A percentile compares a stretch with the other conserved stretches of the same genome.
Conservation (phyloP, 2,888 invertebrate genomes). For the Baccha elongata region DNA sequence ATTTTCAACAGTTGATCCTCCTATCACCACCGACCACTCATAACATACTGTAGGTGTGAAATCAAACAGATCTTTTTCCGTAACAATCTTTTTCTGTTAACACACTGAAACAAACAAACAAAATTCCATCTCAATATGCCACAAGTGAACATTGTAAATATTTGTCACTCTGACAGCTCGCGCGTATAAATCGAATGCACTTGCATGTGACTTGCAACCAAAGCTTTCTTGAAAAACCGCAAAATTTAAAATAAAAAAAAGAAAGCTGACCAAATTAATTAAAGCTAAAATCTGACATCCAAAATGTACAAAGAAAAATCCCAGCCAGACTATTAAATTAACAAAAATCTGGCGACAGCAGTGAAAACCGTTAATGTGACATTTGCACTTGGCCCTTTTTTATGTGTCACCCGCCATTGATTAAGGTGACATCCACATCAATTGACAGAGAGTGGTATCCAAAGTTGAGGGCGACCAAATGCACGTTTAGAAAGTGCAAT, state of each 20-base stretch:
- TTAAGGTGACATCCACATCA: conserved; percentile 1
- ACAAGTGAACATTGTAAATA: conserved; percentile 54
- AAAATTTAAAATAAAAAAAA: conserved; percentile 46
- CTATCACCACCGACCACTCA: conserved; percentile 1
- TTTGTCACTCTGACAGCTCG: conserved; percentile 61
- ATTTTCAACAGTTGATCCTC: conserved; percentile 2
- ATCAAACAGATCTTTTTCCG: conserved; percentile 53
- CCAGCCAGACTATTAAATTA: conserved; percentile 8
- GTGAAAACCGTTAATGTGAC: conserved; percentile 60
- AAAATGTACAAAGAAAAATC: conserved; percentile 1
- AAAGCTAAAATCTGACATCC: conserved; percentile 49
- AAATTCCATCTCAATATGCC: conserved; percentile 60
- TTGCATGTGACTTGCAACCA: conserved; percentile 16
- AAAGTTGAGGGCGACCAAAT: conserved; percentile 36
- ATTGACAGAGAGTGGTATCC: not conserved
- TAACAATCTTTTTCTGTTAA: not conserved
- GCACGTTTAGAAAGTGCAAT: conserved; percentile 63
- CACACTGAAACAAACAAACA: conserved; percentile 2
- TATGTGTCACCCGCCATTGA: conserved; percentile 17
- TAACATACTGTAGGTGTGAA: conserved; percentile 51
- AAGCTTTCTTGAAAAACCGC: not conserved
- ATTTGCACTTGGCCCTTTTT: conserved; percentile 65
- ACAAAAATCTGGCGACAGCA: conserved; percentile 51
- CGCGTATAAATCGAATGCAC: conserved; percentile 43
- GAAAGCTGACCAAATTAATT: conserved; percentile 70